phyloP scores from a whole-genome alignment of 2,797 vertebrate species.

The Peromyscus aztecus region DNA sequence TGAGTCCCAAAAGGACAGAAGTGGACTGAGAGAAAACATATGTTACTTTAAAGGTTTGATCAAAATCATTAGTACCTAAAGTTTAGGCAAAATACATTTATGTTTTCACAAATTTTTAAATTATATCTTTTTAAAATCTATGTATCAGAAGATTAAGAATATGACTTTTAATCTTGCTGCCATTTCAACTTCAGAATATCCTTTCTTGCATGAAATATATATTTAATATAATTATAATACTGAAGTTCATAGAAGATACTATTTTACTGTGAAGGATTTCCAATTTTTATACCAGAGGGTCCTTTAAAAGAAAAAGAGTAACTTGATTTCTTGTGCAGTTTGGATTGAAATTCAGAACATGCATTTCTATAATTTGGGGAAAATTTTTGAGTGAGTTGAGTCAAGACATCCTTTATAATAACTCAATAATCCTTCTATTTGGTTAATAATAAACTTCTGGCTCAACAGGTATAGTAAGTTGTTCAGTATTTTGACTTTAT shows the following conservation, averaged over 20 bases:
- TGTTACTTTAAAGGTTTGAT: neutral
- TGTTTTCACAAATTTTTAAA: neutral
- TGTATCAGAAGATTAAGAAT: neutral
- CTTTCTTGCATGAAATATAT: neutral
- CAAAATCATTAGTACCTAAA: neutral
- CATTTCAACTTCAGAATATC: neutral
- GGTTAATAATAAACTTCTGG: neutral
- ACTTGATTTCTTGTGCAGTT: neutral
- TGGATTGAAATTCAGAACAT: neutral
- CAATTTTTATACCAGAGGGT: neutral
- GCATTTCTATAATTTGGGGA: neutral
- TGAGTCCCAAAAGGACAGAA: neutral
- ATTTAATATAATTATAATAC: neutral
- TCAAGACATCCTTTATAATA: neutral
- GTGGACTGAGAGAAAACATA: neutral
- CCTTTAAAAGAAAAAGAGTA: neutral
- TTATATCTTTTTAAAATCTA: neutral
- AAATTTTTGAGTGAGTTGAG: neutral
- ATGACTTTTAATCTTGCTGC: neutral
- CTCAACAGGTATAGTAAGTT: neutral
- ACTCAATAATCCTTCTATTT: neutral
- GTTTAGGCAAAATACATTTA: neutral
- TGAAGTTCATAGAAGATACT: neutral
- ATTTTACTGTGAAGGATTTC: neutral
- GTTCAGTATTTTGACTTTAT: neutral